Evolutionary conservation across 1,140 invertebrate species (phyloP), one percentile per base, ranked within the genome.

Genomic region (Maconellicoccus hirsutus): DNA sequence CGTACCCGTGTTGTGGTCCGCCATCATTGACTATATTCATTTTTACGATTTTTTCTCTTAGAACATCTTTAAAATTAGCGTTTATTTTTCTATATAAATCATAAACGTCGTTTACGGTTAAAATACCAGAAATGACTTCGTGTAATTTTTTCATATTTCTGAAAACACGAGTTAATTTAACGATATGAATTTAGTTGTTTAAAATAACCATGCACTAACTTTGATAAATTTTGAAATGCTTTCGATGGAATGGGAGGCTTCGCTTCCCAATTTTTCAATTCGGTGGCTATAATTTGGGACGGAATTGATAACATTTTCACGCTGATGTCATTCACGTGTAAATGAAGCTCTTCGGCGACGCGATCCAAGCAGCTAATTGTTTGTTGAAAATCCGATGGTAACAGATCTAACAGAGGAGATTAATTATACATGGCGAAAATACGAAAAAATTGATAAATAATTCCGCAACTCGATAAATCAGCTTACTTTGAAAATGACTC

Each of bases 1-100:
- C 79, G 81, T 79, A 87, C 86, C 94, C 95, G 79, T 98, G 94
- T 77, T 96, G 92, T 0, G 96, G 94, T 33, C 94, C 94, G 59
- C 94, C 95, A 81, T 98, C 93, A 76, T 94, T 96, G 23, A 89
- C 86, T 73, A 98, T 92, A 78, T 93, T 93, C 81, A 96, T 87
- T 79, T 88, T 89, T 0, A 85, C 76, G 71, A 98, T 79, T 76
- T 95, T 92, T 75, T 94, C 86, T 78, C 89, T 82, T 73, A 98
- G 81, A 76, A 91, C 87, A 73, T 87, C 86, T 81, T 96, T 96
- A 75, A 98, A 95, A 71, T 88, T 89, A 74, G 85, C 84, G 81
- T 97, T 91, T 22, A 97, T 88, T 76, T 86, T 86, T 71, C 86
- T 84, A 78, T 96, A 96, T 69, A 98, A 86, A 52, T 82, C 80